Conservation (phyloP, 2,888 invertebrate genomes). For the Trichogramma dendrolimi region DNA sequence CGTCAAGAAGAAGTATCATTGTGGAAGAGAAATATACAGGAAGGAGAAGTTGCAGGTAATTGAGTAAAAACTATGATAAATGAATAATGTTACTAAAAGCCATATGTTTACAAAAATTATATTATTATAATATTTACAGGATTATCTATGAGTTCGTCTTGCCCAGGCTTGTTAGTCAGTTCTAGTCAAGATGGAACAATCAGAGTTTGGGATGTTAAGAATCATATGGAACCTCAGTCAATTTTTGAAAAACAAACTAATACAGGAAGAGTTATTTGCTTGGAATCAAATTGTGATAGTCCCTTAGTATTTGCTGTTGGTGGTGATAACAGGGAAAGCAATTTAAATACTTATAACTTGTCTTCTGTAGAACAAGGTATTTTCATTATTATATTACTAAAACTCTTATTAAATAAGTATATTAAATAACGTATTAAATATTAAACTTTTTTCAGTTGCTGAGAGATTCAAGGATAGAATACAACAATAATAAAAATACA, state of each 20-base stretch:
- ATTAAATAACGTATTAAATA: neutral
- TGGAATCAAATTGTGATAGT: constrained; percentile 75
- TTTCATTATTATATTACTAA: neutral
- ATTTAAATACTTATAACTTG: constrained; percentile 67
- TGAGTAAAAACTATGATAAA: constrained; percentile 7
- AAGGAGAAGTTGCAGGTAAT: constrained; percentile 76
- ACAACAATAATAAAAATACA: neutral
- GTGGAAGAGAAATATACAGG: constrained; percentile 75
- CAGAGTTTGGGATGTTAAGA: constrained; percentile 76
- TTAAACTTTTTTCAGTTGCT: constrained; percentile 31
- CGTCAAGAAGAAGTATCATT: constrained; percentile 57
- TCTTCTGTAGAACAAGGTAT: constrained; percentile 58
- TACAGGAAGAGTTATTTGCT: constrained; percentile 72
- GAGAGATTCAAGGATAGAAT: constrained; percentile 35
- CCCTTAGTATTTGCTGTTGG: constrained; percentile 78
- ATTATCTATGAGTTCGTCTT: constrained; percentile 66
- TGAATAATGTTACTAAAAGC: too few relatives aligned
- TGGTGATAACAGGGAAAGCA: constrained; percentile 77
- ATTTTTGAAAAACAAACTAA: constrained; percentile 46
- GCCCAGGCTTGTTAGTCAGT: constrained; percentile 74
- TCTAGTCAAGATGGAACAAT: constrained; percentile 75
- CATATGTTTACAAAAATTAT: neutral
- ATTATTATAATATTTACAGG: constrained; percentile 51
- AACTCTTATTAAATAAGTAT: constrained; percentile 1
- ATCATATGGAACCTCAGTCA: constrained; percentile 37